Conservation (phyloP, 2,888 invertebrate species). For the Eristalis pertinax region DNA sequence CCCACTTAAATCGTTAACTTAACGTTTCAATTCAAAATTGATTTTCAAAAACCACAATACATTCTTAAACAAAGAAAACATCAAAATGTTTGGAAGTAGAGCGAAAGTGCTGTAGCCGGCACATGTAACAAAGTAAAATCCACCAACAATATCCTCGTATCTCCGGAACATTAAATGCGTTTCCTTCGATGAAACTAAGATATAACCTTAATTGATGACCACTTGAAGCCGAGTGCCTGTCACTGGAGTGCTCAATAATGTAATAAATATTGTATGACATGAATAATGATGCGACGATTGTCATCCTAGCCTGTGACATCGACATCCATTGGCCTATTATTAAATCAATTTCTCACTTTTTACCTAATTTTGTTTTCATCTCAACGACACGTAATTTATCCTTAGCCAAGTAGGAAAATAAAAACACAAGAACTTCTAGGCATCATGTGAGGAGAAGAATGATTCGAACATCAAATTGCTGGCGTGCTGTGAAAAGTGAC, state of each 20-base stretch:
- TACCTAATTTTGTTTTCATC: conserved; percentile 4
- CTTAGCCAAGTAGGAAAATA: neutral
- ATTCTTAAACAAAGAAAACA: too few relatives aligned
- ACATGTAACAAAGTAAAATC: neutral
- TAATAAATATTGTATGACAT: conserved; percentile 12
- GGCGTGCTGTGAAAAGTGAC: conserved; percentile 14
- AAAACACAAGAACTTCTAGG: neutral
- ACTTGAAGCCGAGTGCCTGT: neutral
- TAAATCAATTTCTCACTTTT: conserved; percentile 6
- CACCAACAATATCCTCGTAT: neutral
- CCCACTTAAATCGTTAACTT: too few relatives aligned
- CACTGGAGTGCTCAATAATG: neutral
- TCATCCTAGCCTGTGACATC: neutral
- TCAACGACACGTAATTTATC: conserved; percentile 4
- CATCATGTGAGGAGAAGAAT: neutral
- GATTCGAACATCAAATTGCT: conserved; percentile 18
- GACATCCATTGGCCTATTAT: neutral
- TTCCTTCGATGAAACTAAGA: neutral
- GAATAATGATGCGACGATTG: conserved; percentile 16
- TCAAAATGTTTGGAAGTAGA: too few relatives aligned
- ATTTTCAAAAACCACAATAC: too few relatives aligned
- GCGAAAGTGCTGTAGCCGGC: too few relatives aligned
- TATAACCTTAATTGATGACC: neutral
- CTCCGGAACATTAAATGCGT: too few relatives aligned
- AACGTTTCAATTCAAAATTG: too few relatives aligned